Percentiles rank a stretch among this genome's conserved stretches.
These are phyloP conservation scores for Rambutsinella grinnellia DNA, from an alignment of 2,888 invertebrate genomes.

Conservation along the genomic window DNA sequence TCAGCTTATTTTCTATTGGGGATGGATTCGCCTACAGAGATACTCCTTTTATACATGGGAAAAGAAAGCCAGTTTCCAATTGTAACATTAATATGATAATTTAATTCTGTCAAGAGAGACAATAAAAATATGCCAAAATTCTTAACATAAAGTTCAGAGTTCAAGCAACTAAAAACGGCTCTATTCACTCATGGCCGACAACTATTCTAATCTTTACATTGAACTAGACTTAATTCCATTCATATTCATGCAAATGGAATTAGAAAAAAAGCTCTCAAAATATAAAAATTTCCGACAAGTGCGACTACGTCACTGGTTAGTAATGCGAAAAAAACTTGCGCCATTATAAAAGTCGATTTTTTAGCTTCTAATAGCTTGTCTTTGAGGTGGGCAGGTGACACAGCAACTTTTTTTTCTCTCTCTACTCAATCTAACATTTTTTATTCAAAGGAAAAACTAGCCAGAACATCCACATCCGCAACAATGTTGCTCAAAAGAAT, in stretches of 20 bases:
- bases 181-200: background rate
- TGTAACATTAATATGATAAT: no score
- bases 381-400: conserved; percentile 18
- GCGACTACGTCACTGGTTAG: background rate
- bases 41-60: background rate
- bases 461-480: background rate
- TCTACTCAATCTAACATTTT: background rate
- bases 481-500: conserved; percentile 3
- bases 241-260: background rate
- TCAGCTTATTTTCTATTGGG: no score
- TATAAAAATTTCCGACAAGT: background rate
- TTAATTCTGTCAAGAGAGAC: no score
- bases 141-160: no score
- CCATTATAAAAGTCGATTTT: conserved; percentile 9
- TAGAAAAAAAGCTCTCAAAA: background rate
- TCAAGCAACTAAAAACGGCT: background rate
- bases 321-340: conserved; percentile 2
- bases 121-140: background rate
- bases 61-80: no score
- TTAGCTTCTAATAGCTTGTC: conserved; percentile 7
- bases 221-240: background rate
- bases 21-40: no score
- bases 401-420: conserved; percentile 27
- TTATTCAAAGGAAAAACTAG: background rate
- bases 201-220: background rate